These are phyloP conservation scores for Branchipolynoe longqiensis DNA, from an alignment of 2,888 invertebrate genomes.

Conservation along the genomic window DNA sequence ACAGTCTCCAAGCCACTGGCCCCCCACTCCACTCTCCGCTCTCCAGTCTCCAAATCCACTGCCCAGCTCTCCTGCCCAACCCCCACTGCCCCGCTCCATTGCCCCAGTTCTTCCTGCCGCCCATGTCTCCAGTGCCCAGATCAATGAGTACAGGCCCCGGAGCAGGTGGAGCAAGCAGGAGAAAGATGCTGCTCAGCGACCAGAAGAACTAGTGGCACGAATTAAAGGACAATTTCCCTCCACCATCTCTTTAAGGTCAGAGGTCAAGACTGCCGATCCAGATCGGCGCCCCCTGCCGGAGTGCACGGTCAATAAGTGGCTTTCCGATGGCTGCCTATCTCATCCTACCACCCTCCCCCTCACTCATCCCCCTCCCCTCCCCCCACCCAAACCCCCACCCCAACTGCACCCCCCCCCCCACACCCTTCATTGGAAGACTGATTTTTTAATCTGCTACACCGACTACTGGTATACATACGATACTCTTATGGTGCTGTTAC, in stretches of 20 bases:
- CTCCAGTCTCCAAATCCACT: too few relatives aligned
- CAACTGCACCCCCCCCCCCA: background rate
- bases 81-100: background rate
- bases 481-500: too few relatives aligned
- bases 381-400: background rate
- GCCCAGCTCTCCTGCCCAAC: too few relatives aligned
- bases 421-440: background rate
- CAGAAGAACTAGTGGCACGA: slow-evolving; percentile 1
- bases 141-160: background rate
- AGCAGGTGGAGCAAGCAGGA: slow-evolving; percentile 3
- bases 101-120: background rate
- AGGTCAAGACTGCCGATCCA: slow-evolving; percentile 5
- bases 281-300: background rate
- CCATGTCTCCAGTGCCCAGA: slow-evolving; percentile 1
- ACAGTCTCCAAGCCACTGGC: too few relatives aligned
- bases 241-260: slow-evolving; percentile 35
- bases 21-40: too few relatives aligned
- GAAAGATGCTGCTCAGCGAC: background rate
- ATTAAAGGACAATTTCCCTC: slow-evolving; percentile 42
- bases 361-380: background rate
- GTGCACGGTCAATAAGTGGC: background rate
- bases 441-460: too few relatives aligned
- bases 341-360: background rate
- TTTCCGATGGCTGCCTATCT: slow-evolving; percentile 2
- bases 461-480: too few relatives aligned